These are phyloP conservation scores for Meiosimyza decipiens DNA, from an alignment of 2,888 invertebrate genomes.

Conservation along the genomic window DNA sequence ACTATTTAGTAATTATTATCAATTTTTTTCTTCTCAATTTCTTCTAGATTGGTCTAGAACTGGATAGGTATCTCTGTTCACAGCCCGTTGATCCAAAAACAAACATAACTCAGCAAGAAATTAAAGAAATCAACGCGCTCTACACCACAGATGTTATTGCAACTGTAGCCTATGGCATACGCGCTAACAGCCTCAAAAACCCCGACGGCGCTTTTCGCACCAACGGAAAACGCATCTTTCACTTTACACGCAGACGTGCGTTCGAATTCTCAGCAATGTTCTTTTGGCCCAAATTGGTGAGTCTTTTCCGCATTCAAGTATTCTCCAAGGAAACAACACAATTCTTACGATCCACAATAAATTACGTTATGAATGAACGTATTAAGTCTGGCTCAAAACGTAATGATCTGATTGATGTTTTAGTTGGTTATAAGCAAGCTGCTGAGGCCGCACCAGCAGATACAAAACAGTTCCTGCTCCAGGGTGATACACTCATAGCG, in stretches of 20 bases:
- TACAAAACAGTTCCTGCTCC: conserved; percentile 37
- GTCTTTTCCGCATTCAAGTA: conserved; percentile 60
- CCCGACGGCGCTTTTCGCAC: conserved; percentile 66
- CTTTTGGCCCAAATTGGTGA: conserved; percentile 65
- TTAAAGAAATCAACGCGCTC: conserved; percentile 62
- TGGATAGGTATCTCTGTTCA: conserved; percentile 55
- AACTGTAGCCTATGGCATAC: conserved; percentile 68
- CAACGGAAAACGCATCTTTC: conserved; percentile 65
- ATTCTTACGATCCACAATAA: conserved; percentile 66
- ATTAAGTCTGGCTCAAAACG: conserved; percentile 61
- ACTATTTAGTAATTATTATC: neutral
- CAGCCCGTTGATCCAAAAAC: conserved; percentile 46
- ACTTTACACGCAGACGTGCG: conserved; percentile 56
- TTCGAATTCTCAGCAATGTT: conserved; percentile 64
- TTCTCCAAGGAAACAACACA: conserved; percentile 58
- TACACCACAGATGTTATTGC: conserved; percentile 68
- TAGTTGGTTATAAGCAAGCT: conserved; percentile 65
- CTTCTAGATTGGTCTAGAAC: conserved; percentile 54
- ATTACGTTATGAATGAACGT: conserved; percentile 65
- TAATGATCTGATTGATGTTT: conserved; percentile 69
- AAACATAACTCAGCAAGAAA: conserved; percentile 48
- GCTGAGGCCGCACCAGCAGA: conserved; percentile 47
- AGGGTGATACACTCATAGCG: conserved; percentile 59
- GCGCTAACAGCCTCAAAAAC: conserved; percentile 66
- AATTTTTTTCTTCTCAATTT: neutral